phyloP scores from a whole-genome alignment of 2,113 vertebrate genomes.

The Mellivora capensis region DNA sequence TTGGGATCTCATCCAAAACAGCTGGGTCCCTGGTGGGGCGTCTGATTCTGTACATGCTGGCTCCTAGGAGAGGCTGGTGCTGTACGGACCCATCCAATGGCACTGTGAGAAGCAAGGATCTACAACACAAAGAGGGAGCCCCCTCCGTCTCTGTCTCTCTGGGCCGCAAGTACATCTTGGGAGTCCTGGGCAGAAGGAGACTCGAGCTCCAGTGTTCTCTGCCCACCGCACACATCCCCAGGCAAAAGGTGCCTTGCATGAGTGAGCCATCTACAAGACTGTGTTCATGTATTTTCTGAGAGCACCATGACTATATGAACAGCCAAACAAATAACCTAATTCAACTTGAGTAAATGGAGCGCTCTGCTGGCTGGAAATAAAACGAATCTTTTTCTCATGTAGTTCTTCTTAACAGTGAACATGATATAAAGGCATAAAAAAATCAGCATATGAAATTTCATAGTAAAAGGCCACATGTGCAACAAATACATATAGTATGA shows the following conservation, averaged over 20 bases:
- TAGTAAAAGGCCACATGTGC: not conserved
- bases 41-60: not conserved
- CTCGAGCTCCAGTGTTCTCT: not conserved
- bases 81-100: not conserved
- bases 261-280: not conserved
- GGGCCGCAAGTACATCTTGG: not conserved
- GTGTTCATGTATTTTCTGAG: not conserved
- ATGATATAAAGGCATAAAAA: slow-evolving; percentile 31
- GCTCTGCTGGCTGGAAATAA: not conserved
- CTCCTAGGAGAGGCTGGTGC: not conserved
- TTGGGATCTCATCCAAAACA: not conserved
- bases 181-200: not conserved
- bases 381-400: not conserved
- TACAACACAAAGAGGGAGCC: not conserved
- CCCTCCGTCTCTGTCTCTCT: not conserved
- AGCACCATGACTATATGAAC: not conserved
- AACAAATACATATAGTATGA: not conserved
- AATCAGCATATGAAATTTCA: not conserved
- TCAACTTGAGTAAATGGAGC: slow-evolving; percentile 2
- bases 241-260: not conserved
- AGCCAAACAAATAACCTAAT: not conserved
- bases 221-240: not conserved
- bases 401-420: slow-evolving; percentile 54
- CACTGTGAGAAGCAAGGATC: not conserved
- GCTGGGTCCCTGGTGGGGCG: no score